Conservation (phyloP, 2,113 vertebrate genomes). For the human region DNA sequence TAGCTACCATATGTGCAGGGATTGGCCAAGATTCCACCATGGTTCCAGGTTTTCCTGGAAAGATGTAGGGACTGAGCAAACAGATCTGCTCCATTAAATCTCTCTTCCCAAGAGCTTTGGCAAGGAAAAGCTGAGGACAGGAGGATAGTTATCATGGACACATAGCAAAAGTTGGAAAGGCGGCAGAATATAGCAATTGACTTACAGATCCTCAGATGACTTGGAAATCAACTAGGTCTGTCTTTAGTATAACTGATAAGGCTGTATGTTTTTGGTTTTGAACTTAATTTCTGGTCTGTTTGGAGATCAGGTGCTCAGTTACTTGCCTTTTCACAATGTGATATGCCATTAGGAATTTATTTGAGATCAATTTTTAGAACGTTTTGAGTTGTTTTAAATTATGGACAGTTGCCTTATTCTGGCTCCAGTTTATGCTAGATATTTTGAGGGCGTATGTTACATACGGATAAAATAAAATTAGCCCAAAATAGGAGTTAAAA, state of each 20-base stretch:
- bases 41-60: background rate
- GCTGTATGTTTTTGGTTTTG: background rate
- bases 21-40: too few relatives aligned
- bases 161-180: background rate
- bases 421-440: background rate
- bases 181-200: accelerated
- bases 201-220: background rate
- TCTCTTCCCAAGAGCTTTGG: background rate
- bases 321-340: background rate
- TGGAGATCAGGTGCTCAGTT: background rate
- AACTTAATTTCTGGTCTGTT: background rate
- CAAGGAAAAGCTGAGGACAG: background rate
- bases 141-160: background rate
- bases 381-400: background rate
- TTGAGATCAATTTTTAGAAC: background rate
- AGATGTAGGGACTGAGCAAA: background rate
- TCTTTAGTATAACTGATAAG: background rate
- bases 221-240: background rate
- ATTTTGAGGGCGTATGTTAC: background rate
- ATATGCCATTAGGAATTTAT: background rate
- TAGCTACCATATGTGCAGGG: background rate
- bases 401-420: background rate
- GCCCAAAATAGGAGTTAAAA: background rate
- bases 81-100: background rate
- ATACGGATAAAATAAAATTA: background rate